phyloP scores from a whole-genome alignment of 2,113 vertebrate genomes.

The Rhizomys pruinosus region DNA sequence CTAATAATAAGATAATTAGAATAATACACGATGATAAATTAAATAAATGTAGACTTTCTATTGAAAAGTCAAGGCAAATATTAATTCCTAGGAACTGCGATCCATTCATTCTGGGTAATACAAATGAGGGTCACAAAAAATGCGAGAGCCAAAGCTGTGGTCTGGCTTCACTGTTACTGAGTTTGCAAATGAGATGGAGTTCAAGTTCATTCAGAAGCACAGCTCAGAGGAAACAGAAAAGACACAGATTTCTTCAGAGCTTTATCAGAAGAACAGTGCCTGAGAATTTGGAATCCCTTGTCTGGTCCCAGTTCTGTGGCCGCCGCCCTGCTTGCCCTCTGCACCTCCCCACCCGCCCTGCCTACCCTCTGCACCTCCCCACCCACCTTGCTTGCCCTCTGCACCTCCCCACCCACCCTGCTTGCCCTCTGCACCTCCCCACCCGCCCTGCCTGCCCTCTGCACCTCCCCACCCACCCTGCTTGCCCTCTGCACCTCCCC shows the following conservation, averaged over 20 bases:
- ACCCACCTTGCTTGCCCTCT: too few relatives aligned
- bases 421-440: too few relatives aligned
- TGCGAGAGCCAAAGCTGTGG: background rate
- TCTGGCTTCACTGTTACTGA: background rate
- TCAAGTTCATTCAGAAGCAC: background rate
- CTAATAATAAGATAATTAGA: background rate
- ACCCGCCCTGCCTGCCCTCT: too few relatives aligned
- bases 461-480: background rate
- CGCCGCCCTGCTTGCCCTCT: too few relatives aligned
- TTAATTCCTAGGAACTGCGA: background rate
- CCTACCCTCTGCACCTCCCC: too few relatives aligned
- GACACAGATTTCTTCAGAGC: background rate
- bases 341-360: background rate
- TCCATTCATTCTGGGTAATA: background rate
- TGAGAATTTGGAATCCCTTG: background rate
- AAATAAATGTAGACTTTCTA: too few relatives aligned
- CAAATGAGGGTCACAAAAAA: background rate
- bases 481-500: too few relatives aligned
- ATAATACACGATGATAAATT: background rate
- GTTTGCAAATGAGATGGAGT: background rate
- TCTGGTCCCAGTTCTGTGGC: too few relatives aligned
- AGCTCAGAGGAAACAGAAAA: background rate
- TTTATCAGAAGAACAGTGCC: accelerated
- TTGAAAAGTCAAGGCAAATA: background rate
- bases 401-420: background rate